These are phyloP conservation scores for Megamerina dolium DNA, from an alignment of 2,888 invertebrate species.

Conservation along the genomic window DNA sequence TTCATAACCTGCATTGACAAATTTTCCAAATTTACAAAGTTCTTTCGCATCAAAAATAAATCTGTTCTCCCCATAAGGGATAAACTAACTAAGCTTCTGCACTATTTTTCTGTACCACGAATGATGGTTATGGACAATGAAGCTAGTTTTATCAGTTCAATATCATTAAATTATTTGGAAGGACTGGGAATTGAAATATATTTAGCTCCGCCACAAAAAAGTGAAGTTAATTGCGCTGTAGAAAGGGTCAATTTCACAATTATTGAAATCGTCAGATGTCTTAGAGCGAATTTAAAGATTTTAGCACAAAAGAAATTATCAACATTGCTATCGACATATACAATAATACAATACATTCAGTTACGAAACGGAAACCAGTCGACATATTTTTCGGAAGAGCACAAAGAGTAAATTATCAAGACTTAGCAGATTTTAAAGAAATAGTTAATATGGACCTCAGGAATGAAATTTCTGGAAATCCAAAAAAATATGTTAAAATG, in stretches of 20 bases:
- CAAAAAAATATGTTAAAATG: conserved; percentile 12
- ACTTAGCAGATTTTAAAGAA: conserved; percentile 15
- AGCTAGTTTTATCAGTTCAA: too few species aligned
- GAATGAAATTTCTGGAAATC: conserved; percentile 16
- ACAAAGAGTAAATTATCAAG: conserved; percentile 19
- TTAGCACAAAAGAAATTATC: not conserved
- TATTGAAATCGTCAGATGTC: not conserved
- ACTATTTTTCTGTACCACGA: too few species aligned
- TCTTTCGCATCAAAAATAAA: too few species aligned
- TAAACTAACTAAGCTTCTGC: too few species aligned
- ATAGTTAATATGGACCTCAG: conserved; percentile 16
- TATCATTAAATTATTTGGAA: too few species aligned
- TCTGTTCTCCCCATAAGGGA: too few species aligned
- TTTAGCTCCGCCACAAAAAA: not conserved
- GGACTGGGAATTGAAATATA: too few species aligned
- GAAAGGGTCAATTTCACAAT: not conserved
- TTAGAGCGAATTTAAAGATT: not conserved
- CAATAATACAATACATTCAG: not conserved
- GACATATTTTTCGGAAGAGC: conserved; percentile 21
- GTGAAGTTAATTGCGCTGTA: not conserved
- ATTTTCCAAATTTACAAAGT: too few species aligned
- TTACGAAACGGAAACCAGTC: not conserved
- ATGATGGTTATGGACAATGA: too few species aligned
- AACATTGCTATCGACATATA: not conserved
- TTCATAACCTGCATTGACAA: too few species aligned